These are phyloP conservation scores for Phyllostomus discolor DNA, from an alignment of 2,113 vertebrate genomes.

Conservation along the genomic window DNA sequence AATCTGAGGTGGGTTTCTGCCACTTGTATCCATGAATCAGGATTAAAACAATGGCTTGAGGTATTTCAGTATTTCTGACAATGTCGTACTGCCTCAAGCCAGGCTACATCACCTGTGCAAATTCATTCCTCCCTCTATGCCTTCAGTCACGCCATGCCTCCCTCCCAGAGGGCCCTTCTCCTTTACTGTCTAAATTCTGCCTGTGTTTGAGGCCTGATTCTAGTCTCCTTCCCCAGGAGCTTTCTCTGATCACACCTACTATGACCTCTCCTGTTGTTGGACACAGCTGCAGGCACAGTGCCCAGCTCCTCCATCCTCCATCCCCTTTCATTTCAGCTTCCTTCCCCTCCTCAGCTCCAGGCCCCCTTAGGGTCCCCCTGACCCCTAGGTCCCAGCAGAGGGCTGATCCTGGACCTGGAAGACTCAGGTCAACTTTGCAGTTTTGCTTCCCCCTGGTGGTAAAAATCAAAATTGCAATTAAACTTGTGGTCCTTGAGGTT, in stretches of 20 bases:
- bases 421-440: not conserved
- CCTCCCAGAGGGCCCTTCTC: not conserved
- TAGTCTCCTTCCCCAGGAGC: not conserved
- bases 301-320: not conserved
- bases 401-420: not conserved
- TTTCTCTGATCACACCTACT: not conserved
- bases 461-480: not conserved
- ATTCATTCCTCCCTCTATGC: no score
- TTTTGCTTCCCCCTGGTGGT: constrained; percentile 41
- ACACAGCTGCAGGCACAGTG: not conserved
- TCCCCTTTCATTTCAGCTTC: not conserved
- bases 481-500: not conserved
- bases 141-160: not conserved
- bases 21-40: not conserved
- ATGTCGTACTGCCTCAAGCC: not conserved
- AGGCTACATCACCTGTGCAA: not conserved
- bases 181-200: not conserved
- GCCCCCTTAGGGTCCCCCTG: accelerated
- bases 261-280: not conserved
- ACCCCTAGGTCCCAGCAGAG: not conserved
- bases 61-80: not conserved
- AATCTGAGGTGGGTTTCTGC: not conserved
- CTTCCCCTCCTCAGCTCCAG: not conserved
- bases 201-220: not conserved
- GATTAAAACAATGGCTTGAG: not conserved